A percentile compares a stretch with the other conserved stretches of the same genome.
phyloP scores from a whole-genome alignment of 2,888 invertebrate genomes.

The Branchellion lobata region DNA sequence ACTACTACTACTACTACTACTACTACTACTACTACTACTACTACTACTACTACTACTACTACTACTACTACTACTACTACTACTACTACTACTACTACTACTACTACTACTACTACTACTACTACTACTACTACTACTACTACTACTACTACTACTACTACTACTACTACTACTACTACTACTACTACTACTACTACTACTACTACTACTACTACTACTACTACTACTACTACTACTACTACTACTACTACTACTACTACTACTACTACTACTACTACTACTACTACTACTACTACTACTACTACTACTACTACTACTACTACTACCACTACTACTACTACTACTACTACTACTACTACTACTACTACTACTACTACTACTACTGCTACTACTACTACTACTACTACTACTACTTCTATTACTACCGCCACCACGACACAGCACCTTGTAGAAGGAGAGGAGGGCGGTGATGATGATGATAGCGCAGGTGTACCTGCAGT shows the following conservation, averaged over 20 bases:
- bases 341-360: constrained; percentile 31
- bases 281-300: constrained; percentile 23
- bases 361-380: constrained; percentile 28
- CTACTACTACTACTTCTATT: constrained; percentile 28
- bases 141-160: constrained; percentile 26
- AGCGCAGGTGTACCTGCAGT: too few relatives aligned
- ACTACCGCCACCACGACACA: too few relatives aligned
- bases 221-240: constrained; percentile 33
- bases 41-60: constrained; percentile 32
- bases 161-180: constrained; percentile 28
- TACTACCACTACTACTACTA: constrained; percentile 26
- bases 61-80: constrained; percentile 28
- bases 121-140: constrained; percentile 31
- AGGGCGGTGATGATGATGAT: too few relatives aligned
- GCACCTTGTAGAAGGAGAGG: too few relatives aligned
- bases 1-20: constrained; percentile 36
- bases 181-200: constrained; percentile 29
- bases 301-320: constrained; percentile 31
- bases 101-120: constrained; percentile 24
- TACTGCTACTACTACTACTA: constrained; percentile 26
- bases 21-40: constrained; percentile 36
- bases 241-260: constrained; percentile 23
- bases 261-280: constrained; percentile 31
- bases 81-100: constrained; percentile 31
- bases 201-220: constrained; percentile 24